Evolutionary conservation across 2,888 invertebrate species (phyloP), one percentile per base, ranked within the genome.

Genomic region (Drosophila ustulata): DNA sequence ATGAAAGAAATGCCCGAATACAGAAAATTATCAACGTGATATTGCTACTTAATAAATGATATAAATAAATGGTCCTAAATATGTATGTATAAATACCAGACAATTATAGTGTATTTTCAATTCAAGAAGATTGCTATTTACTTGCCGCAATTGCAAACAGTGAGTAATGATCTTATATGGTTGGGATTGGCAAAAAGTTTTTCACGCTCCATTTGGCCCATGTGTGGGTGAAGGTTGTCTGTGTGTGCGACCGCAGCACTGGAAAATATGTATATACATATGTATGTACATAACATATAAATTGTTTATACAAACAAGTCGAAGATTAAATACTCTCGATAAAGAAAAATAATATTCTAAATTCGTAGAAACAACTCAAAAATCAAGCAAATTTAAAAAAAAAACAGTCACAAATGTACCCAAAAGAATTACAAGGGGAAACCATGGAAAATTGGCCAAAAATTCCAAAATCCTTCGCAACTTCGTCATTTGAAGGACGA

Each of bases 11-110:
- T 62, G 7, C 62, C 62, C 59, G 25, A 57, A 57, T 43, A 61
- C 46, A 71, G 68, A 71, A 74, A 80, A 71, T 83, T 83, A 81
- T 86, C 81, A 86, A 83, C 83, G 83, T 83, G 86, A 83, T 83
- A 83, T 86, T 76, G 83, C 76, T 80, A 85, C 71, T 69, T 70
- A 83, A 80, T 53, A 65, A 81, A 81, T 39, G 0, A 71, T 49
- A 71, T 74, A 30, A 68, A 74, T 70, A 75, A 83, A 83, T 72
- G 76, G 59, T 72, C 68, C 74, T 69, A 51, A 65, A 34, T 55
- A 39, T 61, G 50, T 52, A 39, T 53, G 50, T 13, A 43, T 11
- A 47, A 43, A 25, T 4, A 4, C 3, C 11, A 37, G 37, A 37
- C 37, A 30, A 18, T 56, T 37, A 11, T n/a, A 28, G 8, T 5